phyloP scores from a whole-genome alignment of 2,797 vertebrate species.

The Urosaurus nigricauda region DNA sequence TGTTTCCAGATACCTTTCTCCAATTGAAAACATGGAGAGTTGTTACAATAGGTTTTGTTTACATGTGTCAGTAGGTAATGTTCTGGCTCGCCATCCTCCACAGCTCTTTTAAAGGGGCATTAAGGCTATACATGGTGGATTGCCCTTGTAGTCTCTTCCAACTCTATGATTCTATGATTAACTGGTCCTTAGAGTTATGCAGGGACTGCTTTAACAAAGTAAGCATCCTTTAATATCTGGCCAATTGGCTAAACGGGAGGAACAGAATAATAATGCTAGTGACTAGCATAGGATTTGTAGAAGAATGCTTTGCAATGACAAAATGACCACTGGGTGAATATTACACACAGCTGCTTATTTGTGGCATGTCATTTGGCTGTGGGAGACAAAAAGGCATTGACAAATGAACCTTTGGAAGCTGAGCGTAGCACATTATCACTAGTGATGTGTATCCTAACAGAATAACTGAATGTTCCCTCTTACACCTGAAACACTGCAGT shows the following conservation, averaged over 20 bases:
- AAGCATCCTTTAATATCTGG: neutral
- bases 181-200: neutral
- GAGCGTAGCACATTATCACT: constrained; percentile 24
- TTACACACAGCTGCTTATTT: neutral
- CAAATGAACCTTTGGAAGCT: constrained; percentile 34
- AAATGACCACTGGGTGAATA: neutral
- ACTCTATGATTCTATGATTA: no score
- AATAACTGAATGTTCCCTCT: neutral
- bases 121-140: no score
- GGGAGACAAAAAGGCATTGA: neutral
- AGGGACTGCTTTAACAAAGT: neutral
- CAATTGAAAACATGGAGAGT: no score
- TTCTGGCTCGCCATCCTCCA: neutral
- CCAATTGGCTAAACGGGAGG: neutral
- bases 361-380: neutral
- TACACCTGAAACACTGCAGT: neutral
- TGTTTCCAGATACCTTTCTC: no score
- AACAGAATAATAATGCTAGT: neutral
- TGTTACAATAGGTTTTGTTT: no score
- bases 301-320: neutral
- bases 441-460: constrained; percentile 13
- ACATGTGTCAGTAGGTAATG: neutral
- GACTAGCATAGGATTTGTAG: neutral
- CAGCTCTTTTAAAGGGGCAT: neutral
- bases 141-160: no score